Base-by-base conservation (phyloP, 2,113 vertebrate genomes). In the Aldabrachelys gigantea region DNA sequence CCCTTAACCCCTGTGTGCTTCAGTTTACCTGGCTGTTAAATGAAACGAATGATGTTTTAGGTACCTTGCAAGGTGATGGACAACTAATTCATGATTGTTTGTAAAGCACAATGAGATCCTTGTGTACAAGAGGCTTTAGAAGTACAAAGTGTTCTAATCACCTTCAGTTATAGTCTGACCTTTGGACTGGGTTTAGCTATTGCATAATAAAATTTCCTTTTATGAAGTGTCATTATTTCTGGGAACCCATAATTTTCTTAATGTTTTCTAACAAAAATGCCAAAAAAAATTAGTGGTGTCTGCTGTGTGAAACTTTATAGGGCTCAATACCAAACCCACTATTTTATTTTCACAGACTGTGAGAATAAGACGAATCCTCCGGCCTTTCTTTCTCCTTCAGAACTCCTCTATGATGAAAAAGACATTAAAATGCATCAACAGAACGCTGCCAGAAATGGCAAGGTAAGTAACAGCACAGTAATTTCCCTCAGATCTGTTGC, bases 391-490 rank as follows among this genome's bases (percentile, higher is more conserved):
- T 97, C 98, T 99, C 49, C 98, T 99, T 85, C 99, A 99, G 97
- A 99, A 99, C 96, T 99, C 99, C 7, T 99, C 99, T 7, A 98
- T 99, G 95, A 99, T 99, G 99, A 99, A 99, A 97, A 99, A 99
- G 98, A 99, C 99, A 0, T 97, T 99, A 62, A 99, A 99, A 96
- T 99, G 99, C 80, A 98, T 99, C 86, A 98, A 99, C 92, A 98
- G 98, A 89, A 99, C 99, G 0, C 96, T 99, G 92, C 99, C 99
- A 12, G 99, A 99, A 95, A 99, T 99, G 94, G 98, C 99, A 57
- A 99, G 99, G 99, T 99, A 96, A 52, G 97, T 62, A 2, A 4
- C 1, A 4, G 56, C 8, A 35, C 17, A 86, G 19, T 41, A 24
- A 53, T 57, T 62, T 14, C 5, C 44, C 12, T 54, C 44, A 38